Evolutionary conservation across 2,113 vertebrate species (phyloP).

Genomic region (Harpagus bidentatus): DNA sequence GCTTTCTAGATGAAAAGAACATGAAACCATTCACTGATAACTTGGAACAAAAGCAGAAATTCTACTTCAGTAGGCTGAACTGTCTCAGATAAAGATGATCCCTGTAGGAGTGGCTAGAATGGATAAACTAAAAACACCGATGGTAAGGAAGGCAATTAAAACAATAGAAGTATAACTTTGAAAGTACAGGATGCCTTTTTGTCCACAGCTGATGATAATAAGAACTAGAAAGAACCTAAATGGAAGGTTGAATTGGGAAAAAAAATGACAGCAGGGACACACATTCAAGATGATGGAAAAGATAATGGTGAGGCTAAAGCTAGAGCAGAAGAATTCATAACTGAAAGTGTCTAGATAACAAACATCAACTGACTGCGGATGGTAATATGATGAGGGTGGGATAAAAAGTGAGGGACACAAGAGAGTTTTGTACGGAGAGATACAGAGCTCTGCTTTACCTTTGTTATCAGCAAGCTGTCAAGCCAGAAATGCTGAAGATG

Average conservation of each 20-base stretch:
- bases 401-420: not conserved
- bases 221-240: not conserved
- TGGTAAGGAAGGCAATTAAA: not conserved
- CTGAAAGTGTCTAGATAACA: not conserved
- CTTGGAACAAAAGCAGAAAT: not conserved
- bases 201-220: not conserved
- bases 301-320: not conserved
- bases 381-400: not conserved
- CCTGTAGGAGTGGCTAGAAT: not conserved
- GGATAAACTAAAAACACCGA: not conserved
- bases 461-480: constrained; percentile 40
- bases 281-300: not conserved
- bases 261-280: not conserved
- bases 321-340: not conserved
- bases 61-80: not conserved
- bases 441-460: not conserved
- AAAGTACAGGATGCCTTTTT: not conserved
- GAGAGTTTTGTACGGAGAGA: not conserved
- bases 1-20: not conserved
- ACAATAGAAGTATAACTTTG: not conserved
- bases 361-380: not conserved
- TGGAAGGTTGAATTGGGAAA: not conserved
- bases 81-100: not conserved
- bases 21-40: not conserved
- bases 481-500: not conserved